A percentile compares a stretch with the other conserved stretches of the same genome.
phyloP scores from a whole-genome alignment of 2,113 vertebrate species.

The Chlamydotis undulata region DNA sequence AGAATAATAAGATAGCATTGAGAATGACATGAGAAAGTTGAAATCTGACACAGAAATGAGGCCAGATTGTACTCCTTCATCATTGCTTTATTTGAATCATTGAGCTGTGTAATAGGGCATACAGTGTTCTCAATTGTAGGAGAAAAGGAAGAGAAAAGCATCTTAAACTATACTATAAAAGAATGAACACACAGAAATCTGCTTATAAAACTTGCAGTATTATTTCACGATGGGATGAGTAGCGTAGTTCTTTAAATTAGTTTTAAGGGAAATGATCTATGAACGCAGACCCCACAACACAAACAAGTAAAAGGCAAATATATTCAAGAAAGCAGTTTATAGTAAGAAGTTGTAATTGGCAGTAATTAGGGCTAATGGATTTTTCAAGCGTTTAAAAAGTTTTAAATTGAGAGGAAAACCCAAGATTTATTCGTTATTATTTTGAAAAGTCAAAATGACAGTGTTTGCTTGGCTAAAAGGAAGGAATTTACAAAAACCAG shows the following conservation, averaged over 20 bases:
- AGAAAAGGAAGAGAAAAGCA: neutral
- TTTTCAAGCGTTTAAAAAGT: neutral
- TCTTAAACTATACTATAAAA: neutral
- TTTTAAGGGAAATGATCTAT: neutral
- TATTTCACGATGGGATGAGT: neutral
- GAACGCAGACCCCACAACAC: neutral
- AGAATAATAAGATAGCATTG: neutral
- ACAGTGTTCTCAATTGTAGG: neutral
- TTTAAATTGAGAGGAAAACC: neutral
- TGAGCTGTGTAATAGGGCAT: conserved; percentile 39
- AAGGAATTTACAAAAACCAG: neutral
- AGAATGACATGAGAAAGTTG: neutral
- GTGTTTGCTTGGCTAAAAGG: neutral
- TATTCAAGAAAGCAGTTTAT: neutral
- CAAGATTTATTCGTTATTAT: neutral
- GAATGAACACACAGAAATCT: neutral
- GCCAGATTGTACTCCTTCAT: neutral
- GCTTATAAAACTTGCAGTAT: neutral
- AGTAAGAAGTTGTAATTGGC: neutral
- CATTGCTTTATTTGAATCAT: conserved; percentile 15
- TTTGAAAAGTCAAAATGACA: neutral
- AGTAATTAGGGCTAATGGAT: neutral
- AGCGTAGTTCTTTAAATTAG: neutral
- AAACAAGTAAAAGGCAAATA: neutral
- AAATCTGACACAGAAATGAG: neutral